Evolutionary conservation across 2,888 invertebrate species (phyloP).

Genomic region (Drosophila lutescens): DNA sequence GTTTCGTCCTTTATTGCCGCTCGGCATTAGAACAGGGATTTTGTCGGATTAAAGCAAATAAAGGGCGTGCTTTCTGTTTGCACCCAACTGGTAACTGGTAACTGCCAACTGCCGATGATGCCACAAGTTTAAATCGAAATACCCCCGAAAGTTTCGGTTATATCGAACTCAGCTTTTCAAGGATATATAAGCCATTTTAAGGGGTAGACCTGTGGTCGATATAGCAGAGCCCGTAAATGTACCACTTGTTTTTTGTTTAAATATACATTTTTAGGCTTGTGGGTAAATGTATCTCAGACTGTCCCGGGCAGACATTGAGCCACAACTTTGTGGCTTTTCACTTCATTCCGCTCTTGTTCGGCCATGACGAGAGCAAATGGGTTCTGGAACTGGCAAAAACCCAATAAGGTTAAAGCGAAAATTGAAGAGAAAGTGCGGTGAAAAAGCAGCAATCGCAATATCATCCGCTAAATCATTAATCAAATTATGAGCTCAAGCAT

Average conservation of each 20-base stretch:
- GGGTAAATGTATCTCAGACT: slow-evolving; percentile 15
- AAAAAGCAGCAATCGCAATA: slow-evolving; percentile 16
- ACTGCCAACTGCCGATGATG: slow-evolving; percentile 56
- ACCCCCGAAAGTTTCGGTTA: background rate
- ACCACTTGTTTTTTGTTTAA: slow-evolving; percentile 27
- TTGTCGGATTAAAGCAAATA: slow-evolving; percentile 77
- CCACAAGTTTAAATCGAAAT: slow-evolving; percentile 73
- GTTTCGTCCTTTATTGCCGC: slow-evolving; percentile 82
- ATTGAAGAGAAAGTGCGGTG: slow-evolving; percentile 11
- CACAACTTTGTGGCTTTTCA: slow-evolving; percentile 72
- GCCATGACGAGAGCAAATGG: slow-evolving; percentile 68
- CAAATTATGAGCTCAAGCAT: slow-evolving; percentile 44
- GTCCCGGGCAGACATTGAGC: slow-evolving; percentile 13
- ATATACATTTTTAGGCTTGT: slow-evolving; percentile 41
- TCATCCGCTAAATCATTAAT: slow-evolving; percentile 37
- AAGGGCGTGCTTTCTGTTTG: slow-evolving; percentile 75
- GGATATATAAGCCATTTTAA: background rate
- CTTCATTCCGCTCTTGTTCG: slow-evolving; percentile 66
- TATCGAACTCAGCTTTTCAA: background rate
- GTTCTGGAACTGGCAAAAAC: slow-evolving; percentile 36
- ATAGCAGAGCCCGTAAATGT: background rate
- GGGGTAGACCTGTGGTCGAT: slow-evolving; percentile 27
- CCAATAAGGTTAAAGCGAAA: slow-evolving; percentile 6
- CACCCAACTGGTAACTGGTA: slow-evolving; percentile 38
- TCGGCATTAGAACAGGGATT: slow-evolving; percentile 78